Conservation (phyloP, 2,797 vertebrate species). For the Gymnodraco acuticeps region DNA sequence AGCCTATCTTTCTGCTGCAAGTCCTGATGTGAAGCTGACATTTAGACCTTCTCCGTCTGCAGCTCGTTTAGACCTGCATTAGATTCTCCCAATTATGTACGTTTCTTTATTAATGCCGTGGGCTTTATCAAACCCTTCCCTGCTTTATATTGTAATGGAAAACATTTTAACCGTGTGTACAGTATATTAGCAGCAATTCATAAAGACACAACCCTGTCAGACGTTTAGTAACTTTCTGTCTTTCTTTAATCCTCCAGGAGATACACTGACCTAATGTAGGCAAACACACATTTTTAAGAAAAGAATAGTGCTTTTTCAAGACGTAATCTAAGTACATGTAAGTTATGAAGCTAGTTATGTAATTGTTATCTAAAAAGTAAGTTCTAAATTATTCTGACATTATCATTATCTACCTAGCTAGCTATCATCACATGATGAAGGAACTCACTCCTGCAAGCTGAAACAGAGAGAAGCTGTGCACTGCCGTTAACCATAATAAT, state of each 20-base stretch:
- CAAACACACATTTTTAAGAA: neutral
- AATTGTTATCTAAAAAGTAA: neutral
- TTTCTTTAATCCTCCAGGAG: neutral
- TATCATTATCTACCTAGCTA: no score
- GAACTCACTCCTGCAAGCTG: no score
- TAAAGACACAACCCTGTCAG: neutral
- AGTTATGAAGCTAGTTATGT: neutral
- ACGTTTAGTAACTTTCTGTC: neutral
- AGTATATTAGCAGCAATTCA: neutral
- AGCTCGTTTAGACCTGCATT: conserved; percentile 61
- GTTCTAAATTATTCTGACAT: no score
- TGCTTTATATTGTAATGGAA: neutral
- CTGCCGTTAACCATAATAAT: no score
- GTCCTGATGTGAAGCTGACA: conserved; percentile 63
- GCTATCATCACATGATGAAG: no score
- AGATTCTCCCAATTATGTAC: conserved; percentile 6
- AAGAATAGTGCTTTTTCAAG: neutral
- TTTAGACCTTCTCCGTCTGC: conserved; percentile 39
- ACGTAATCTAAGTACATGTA: neutral
- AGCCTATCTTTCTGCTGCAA: conserved; percentile 13
- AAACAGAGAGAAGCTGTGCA: neutral
- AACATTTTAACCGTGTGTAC: neutral
- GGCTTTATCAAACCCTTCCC: no score
- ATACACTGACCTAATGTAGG: neutral
- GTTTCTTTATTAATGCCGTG: neutral